A percentile compares a stretch with the other conserved stretches of the same genome.
Conservation (phyloP, 1,140 invertebrate species). For the Vanessa atalanta region DNA sequence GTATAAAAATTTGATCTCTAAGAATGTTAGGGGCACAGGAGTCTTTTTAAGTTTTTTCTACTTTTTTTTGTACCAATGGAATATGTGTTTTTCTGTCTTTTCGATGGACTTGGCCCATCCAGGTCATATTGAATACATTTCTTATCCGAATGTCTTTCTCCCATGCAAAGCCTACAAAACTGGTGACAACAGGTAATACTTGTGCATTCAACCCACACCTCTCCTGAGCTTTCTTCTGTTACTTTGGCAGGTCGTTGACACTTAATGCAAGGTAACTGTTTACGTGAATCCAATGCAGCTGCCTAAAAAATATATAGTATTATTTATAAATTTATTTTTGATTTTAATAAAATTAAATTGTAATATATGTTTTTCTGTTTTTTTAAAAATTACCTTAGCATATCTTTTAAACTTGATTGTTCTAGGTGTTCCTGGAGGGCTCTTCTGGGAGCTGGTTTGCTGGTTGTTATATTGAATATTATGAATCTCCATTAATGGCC, state of each 20-base stretch:
- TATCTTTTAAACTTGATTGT: constrained; percentile 75
- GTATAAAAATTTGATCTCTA: constrained; percentile 35
- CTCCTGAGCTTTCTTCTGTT: constrained; percentile 62
- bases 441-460: constrained; percentile 43
- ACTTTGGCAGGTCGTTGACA: constrained; percentile 72
- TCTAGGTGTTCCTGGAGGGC: constrained; percentile 76
- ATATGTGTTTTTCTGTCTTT: constrained; percentile 65
- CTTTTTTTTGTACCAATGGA: constrained; percentile 70
- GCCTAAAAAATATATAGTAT: constrained; percentile 56
- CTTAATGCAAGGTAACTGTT: constrained; percentile 65
- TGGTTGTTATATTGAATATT: constrained; percentile 53
- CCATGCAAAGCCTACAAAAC: constrained; percentile 71
- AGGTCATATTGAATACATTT: constrained; percentile 67
- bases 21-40: constrained; percentile 50
- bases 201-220: constrained; percentile 71
- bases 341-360: background rate
- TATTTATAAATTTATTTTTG: background rate
- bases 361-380: background rate
- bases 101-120: constrained; percentile 75
- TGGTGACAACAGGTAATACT: constrained; percentile 62
- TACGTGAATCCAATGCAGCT: constrained; percentile 61
- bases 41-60: constrained; percentile 68
- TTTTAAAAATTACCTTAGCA: constrained; percentile 64
- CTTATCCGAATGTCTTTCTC: constrained; percentile 63
- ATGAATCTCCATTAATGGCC: constrained; percentile 65